Base-by-base conservation (phyloP, 2,888 invertebrate genomes). In the Acleris cristana region DNA sequence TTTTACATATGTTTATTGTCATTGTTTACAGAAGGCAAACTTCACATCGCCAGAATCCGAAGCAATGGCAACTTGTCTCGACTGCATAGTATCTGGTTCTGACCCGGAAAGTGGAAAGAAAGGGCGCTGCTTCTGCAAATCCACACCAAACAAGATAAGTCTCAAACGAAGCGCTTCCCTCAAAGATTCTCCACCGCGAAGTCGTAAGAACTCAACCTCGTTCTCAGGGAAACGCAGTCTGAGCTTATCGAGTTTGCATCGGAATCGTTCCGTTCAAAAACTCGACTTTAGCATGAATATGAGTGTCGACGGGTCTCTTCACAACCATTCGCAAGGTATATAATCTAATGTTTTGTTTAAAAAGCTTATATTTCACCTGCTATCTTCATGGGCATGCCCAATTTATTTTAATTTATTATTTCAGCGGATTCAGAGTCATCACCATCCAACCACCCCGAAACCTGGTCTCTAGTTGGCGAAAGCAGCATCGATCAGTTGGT, bases 261-360 rank as follows among this genome's bases (percentile, higher is more conserved):
- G 92, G 56, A 92, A 91, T 69, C 85, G 88, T 14, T 94, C 94
- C 0, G 93, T 90, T 2, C 92, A 93, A 73, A 92, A 93, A 74
- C 79, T 93, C 16, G 93, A 94, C 74, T 93, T 94, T 71, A 93
- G 90, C 71, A 90, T 90, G 86, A 92, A 93, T 69, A 93, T 94
- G 90, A 94, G 93, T 66, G 75, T 93, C 14, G 94, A 94, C 74
- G 88, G 84, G 14, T 93, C 93, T 1, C 71, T 88, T 51, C 88
- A 88, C 72, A 84, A 88, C 61, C 74, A 86, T 74, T 83, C 89
- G 68, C 86, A 84, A 78, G 92, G 93, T 88, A 40, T 40, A 14
- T 34, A 12, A 10, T 1, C 12, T 12, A 34, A 1, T 34, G 12
- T 34, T 34, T 34, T 34, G 2, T 10, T 34, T 34, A 34, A 34